Evolutionary conservation across 2,113 vertebrate genomes (phyloP).

Genomic region (Aleadryas rufinucha): DNA sequence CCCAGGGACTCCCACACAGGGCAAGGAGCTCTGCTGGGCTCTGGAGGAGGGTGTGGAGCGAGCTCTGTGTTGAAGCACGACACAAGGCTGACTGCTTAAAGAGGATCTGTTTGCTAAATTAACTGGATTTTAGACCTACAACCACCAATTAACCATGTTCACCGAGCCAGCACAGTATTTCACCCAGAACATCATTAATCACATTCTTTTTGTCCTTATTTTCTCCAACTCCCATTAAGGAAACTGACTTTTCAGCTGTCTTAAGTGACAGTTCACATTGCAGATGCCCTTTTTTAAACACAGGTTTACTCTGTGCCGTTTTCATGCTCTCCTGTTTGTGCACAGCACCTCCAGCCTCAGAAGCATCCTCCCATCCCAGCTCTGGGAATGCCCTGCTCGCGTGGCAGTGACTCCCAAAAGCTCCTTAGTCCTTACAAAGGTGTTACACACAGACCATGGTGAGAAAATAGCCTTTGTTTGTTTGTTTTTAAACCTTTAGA

Average conservation of each 20-base stretch:
- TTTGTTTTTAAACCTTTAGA: neutral
- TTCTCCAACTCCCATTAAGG: neutral
- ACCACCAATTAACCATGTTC: fast-evolving
- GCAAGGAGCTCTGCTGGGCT: neutral
- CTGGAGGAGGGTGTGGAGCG: neutral
- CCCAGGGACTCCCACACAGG: fast-evolving
- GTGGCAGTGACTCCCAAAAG: neutral
- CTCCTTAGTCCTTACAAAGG: neutral
- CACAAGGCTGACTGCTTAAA: neutral
- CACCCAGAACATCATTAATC: neutral
- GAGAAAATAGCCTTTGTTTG: neutral
- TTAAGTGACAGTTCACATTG: neutral
- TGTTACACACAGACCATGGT: neutral
- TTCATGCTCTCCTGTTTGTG: neutral
- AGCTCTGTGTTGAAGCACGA: neutral
- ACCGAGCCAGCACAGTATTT: neutral
- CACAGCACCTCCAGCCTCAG: neutral
- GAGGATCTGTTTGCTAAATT: neutral
- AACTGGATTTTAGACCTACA: neutral
- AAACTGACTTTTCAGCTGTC: neutral
- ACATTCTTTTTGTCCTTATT: neutral
- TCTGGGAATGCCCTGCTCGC: fast-evolving
- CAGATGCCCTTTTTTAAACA: neutral
- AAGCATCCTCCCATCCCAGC: neutral
- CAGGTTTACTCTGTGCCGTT: no score